Conservation (phyloP, 1,140 invertebrate genomes). For the Stegodyphus dumicola region DNA sequence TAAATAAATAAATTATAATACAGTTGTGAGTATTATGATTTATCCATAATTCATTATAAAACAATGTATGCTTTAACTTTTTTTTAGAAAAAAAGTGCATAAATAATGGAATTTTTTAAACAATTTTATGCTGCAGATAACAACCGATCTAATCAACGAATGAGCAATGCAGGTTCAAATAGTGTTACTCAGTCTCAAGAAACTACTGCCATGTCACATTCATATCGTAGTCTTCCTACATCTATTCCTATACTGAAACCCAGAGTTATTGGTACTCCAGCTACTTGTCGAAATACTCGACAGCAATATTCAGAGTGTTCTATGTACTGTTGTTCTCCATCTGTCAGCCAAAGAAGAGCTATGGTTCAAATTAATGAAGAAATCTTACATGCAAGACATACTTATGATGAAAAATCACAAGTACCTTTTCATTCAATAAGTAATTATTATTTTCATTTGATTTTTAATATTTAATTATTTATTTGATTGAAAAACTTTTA, state of each 20-base stretch:
- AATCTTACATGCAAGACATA: background rate
- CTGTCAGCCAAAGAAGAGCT: background rate
- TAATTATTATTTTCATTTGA: too few relatives aligned
- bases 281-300: slow-evolving; percentile 27
- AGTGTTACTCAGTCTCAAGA: background rate
- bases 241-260: slow-evolving; percentile 62
- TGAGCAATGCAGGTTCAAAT: background rate
- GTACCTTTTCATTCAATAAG: too few relatives aligned
- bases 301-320: slow-evolving; percentile 22
- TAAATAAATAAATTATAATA: too few relatives aligned
- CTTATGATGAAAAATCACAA: background rate
- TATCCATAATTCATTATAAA: too few relatives aligned
- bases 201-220: background rate
- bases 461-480: too few relatives aligned
- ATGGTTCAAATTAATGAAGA: slow-evolving; percentile 12
- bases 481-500: too few relatives aligned
- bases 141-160: background rate
- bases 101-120: too few relatives aligned
- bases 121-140: background rate
- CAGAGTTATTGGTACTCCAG: slow-evolving; percentile 46
- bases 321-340: slow-evolving; percentile 43
- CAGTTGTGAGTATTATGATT: too few relatives aligned
- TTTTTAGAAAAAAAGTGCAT: too few relatives aligned
- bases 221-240: slow-evolving; percentile 19
- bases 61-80: too few relatives aligned